Conservation (phyloP, 2,113 vertebrate species). For the Tonatia bakeri region DNA sequence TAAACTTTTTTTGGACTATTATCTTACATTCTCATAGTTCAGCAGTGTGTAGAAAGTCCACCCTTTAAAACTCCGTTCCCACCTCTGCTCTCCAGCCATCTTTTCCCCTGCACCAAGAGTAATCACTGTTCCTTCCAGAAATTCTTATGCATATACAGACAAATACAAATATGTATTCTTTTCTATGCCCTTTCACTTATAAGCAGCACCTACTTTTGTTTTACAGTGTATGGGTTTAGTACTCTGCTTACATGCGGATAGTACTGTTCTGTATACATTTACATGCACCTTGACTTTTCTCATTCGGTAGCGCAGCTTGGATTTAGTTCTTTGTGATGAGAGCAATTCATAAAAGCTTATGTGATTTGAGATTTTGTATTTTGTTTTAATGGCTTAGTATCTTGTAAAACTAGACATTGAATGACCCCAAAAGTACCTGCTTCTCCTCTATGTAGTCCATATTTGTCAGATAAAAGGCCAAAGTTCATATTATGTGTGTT, state of each 20-base stretch:
- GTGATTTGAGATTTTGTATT: background rate
- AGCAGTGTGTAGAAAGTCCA: background rate
- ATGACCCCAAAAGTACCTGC: background rate
- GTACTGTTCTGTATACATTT: background rate
- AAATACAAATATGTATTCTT: background rate
- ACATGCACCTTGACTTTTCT: background rate
- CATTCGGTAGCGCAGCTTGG: background rate
- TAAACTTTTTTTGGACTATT: conserved; percentile 16
- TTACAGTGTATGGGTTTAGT: background rate
- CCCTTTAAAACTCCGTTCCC: background rate
- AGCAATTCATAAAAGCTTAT: conserved; percentile 5
- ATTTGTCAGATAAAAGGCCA: background rate
- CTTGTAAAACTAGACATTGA: background rate
- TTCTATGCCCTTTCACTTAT: background rate
- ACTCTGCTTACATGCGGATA: background rate
- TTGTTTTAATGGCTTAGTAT: conserved; percentile 3
- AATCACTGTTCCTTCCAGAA: conserved; percentile 8
- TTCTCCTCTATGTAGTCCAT: background rate
- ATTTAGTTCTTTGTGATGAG: conserved; percentile 16
- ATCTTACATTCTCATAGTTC: background rate
- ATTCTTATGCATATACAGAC: background rate
- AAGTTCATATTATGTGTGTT: conserved; percentile 33
- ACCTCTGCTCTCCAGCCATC: background rate
- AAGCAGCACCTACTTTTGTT: background rate
- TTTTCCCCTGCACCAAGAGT: background rate